Percentiles rank a stretch among this genome's conserved stretches.
Evolutionary conservation across 1,140 invertebrate genomes (phyloP).

Genomic region (Sycophaga agraensis): DNA sequence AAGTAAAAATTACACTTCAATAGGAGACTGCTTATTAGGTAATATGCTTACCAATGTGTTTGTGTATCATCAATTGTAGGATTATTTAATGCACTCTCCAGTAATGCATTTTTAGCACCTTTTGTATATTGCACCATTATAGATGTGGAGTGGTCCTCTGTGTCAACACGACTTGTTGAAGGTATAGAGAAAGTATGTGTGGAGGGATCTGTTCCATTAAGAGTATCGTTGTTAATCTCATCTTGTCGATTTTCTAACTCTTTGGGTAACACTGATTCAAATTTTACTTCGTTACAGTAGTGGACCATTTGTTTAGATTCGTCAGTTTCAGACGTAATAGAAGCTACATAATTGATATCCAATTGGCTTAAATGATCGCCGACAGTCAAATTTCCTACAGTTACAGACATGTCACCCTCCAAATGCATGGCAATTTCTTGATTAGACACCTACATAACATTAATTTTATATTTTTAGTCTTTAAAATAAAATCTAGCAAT

Average conservation of each 20-base stretch:
- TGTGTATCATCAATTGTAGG: constrained; percentile 50
- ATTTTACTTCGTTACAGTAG: constrained; percentile 49
- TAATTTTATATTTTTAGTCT: no score
- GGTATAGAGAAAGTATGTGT: constrained; percentile 36
- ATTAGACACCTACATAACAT: constrained; percentile 53
- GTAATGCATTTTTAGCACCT: constrained; percentile 41
- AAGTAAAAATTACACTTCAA: no score
- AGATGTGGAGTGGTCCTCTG: constrained; percentile 32
- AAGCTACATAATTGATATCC: constrained; percentile 54
- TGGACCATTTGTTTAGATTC: constrained; percentile 46
- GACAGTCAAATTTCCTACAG: constrained; percentile 49
- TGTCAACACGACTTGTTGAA: constrained; percentile 45
- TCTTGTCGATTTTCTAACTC: constrained; percentile 33
- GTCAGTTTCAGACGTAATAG: constrained; percentile 44
- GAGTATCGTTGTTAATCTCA: constrained; percentile 27
- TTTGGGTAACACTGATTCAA: constrained; percentile 44
- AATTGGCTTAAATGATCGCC: constrained; percentile 46
- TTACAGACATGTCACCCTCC: constrained; percentile 49
- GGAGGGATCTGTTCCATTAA: constrained; percentile 27
- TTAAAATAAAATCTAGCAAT: no score
- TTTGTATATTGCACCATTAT: constrained; percentile 50
- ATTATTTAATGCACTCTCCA: constrained; percentile 46
- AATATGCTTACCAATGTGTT: constrained; percentile 44
- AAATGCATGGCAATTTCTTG: constrained; percentile 54
- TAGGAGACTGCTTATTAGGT: no score